A percentile compares a stretch with the other conserved stretches of the same genome.
phyloP scores from a whole-genome alignment of 2,888 invertebrate genomes.

The Agrochola lychnidis region DNA sequence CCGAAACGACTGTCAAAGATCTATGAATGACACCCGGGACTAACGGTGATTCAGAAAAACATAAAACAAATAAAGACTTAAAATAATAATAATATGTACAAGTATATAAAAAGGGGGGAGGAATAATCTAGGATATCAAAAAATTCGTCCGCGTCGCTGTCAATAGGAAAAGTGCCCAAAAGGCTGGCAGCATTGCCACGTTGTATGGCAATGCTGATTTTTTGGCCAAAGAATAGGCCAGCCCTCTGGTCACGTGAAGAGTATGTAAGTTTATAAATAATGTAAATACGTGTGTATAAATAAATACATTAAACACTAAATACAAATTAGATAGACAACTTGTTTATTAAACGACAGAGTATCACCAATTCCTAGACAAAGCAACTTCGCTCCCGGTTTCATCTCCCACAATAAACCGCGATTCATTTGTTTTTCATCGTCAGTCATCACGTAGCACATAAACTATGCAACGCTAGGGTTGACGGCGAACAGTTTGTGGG shows the following conservation, averaged over 20 bases:
- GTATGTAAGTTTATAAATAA: no score
- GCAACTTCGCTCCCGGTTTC: conserved; percentile 4
- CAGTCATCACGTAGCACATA: conserved; percentile 73
- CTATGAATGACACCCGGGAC: neutral
- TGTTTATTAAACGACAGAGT: conserved; percentile 16
- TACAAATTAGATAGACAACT: neutral
- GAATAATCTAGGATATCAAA: no score
- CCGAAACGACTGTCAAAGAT: neutral
- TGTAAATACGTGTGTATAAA: no score
- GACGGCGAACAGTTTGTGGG: conserved; percentile 86
- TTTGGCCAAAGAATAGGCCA: no score
- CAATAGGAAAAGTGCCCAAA: no score
- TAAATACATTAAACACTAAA: no score
- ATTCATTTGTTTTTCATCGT: conserved; percentile 57
- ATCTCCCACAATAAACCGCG: conserved; percentile 57
- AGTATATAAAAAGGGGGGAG: no score
- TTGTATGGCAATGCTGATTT: no score
- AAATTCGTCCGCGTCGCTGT: no score
- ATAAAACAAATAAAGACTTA: neutral
- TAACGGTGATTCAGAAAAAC: neutral
- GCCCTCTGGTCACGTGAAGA: no score
- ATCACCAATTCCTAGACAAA: conserved; percentile 45
- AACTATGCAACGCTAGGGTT: conserved; percentile 86
- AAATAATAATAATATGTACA: no score
- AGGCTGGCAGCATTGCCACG: no score